phyloP scores from a whole-genome alignment of 2,113 vertebrate genomes.

The Cyanoliseus patagonus region DNA sequence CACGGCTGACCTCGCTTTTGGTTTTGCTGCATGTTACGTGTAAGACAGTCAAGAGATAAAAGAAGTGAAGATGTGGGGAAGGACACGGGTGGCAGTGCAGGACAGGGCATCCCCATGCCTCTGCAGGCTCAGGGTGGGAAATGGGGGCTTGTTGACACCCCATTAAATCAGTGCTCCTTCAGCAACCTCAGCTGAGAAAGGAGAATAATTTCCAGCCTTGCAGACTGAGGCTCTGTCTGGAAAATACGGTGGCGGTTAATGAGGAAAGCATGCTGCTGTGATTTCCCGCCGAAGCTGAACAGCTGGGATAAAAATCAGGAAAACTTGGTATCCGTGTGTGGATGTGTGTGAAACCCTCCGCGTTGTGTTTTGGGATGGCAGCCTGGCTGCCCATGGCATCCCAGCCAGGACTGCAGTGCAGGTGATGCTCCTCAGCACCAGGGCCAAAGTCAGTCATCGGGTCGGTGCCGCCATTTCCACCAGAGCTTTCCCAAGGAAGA shows the following conservation, averaged over 20 bases:
- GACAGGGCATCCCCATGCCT: fast-evolving
- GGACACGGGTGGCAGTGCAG: background rate
- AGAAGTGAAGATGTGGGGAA: background rate
- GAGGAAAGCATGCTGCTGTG: background rate
- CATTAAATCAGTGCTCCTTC: background rate
- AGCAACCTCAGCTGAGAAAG: background rate
- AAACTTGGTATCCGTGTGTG: background rate
- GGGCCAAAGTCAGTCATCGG: fast-evolving
- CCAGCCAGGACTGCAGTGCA: fast-evolving
- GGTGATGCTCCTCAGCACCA: fast-evolving
- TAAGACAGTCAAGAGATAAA: fast-evolving
- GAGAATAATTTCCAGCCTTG: background rate
- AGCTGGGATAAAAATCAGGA: background rate
- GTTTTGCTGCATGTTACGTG: fast-evolving
- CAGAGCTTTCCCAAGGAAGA: background rate
- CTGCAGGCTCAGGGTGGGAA: background rate
- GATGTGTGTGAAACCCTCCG: background rate
- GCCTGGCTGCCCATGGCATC: background rate
- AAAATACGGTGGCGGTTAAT: background rate
- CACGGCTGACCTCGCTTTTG: fast-evolving
- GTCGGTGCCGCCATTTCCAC: fast-evolving
- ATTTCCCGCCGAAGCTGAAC: background rate
- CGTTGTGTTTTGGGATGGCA: background rate
- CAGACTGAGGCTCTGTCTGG: background rate
- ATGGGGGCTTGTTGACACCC: background rate